Percentiles rank a stretch among this genome's conserved stretches.
Evolutionary conservation across 2,888 invertebrate genomes (phyloP).

Genomic region (Alentia gelatinosa): DNA sequence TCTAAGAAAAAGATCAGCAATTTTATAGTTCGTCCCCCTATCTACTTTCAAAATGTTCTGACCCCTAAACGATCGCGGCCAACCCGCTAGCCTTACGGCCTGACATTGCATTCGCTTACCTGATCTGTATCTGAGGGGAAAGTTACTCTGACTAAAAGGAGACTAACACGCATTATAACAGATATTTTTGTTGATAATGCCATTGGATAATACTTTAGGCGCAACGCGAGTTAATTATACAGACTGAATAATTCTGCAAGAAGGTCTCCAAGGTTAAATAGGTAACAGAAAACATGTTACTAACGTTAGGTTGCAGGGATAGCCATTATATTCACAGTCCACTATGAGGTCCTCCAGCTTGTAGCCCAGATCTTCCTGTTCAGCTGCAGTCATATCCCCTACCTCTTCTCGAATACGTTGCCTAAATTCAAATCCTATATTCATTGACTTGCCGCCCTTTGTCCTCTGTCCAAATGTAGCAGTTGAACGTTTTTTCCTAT

Average conservation of each 20-base stretch:
- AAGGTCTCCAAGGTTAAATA: too few relatives aligned
- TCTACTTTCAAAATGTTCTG: too few relatives aligned
- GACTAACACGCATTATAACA: not conserved
- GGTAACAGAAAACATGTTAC: not conserved
- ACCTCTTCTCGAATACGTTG: not conserved
- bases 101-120: too few relatives aligned
- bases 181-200: not conserved
- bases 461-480: not conserved
- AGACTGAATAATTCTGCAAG: too few relatives aligned
- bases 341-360: not conserved
- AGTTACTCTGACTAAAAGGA: not conserved
- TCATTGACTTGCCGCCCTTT: not conserved
- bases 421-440: not conserved
- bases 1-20: too few relatives aligned
- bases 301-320: not conserved
- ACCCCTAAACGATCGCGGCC: too few relatives aligned
- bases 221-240: too few relatives aligned
- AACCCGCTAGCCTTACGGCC: too few relatives aligned
- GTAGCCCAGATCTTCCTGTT: not conserved
- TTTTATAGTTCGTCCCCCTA: too few relatives aligned
- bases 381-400: not conserved
- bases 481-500: not conserved
- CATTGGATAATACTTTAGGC: not conserved
- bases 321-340: conserved; percentile 31
- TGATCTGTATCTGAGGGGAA: not conserved